Conservation (phyloP, 2,113 vertebrate genomes). For the Archocentrus centrarchus region DNA sequence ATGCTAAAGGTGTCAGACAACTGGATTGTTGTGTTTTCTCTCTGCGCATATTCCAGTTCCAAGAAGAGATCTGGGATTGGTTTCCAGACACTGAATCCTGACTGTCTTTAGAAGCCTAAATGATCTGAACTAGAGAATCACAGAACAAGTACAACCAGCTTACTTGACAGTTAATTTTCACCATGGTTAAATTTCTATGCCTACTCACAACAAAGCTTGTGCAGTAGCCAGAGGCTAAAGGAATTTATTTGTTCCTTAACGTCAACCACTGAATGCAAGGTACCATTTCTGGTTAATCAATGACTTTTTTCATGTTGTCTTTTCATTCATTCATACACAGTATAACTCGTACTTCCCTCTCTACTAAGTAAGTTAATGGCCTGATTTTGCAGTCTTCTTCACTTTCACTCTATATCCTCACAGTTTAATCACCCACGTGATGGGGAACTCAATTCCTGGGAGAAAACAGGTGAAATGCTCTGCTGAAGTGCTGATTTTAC, state of each 20-base stretch:
- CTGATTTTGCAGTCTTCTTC: not conserved
- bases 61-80: conserved; percentile 35
- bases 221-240: conserved; percentile 5
- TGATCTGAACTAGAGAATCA: conserved; percentile 30
- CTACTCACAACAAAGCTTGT: conserved; percentile 17
- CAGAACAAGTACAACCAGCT: not conserved
- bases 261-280: not conserved
- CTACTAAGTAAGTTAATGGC: not conserved
- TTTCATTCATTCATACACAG: not conserved
- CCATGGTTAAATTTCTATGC: not conserved
- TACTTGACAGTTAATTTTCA: not conserved
- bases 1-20: conserved; percentile 67
- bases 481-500: conserved; percentile 14
- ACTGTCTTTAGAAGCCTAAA: conserved; percentile 7
- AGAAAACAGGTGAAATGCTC: conserved; percentile 11
- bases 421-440: accelerated
- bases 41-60: conserved; percentile 67
- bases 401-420: not conserved
- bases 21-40: conserved; percentile 32
- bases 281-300: not conserved
- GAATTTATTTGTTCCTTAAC: not conserved
- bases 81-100: conserved; percentile 28
- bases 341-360: not conserved
- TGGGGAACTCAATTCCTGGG: not conserved
- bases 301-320: not conserved